Base-by-base conservation (phyloP, 2,797 vertebrate genomes). In the Sebastes taczanowskii region DNA sequence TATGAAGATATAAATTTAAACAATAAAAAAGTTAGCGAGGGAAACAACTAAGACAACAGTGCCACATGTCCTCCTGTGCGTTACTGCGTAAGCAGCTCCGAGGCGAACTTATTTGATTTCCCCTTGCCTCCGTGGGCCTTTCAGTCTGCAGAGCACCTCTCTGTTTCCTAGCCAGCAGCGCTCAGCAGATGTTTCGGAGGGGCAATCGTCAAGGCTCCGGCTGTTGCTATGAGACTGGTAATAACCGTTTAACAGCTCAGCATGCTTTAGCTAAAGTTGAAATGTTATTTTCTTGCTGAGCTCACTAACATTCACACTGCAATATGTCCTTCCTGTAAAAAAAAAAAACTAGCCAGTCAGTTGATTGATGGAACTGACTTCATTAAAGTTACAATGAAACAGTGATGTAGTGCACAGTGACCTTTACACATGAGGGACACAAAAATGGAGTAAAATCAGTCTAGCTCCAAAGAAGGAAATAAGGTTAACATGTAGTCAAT, bases 111-210 rank as follows among this genome's bases (percentile, higher is more conserved):
- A 29, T 80, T 78, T 84, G 81, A 73, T 78, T 76, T 52, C 6
- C 52, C 4, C 2, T 30, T 52, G 49, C 27, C 64, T 67, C 67
- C 10, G n/a, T 22, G 46, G 67, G 77, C 74, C 70, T 59, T 30
- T 53, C 38, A 55, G 62, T 70, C 53, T 38, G 46, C 74, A 46
- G 71, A 83, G 58, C 63, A 34, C 34, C 46, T 62, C 60, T 78
- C 59, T 63, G 7, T 7, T 20, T 77, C 60, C 11, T 68, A 10
- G 81, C 83, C 85, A 22, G 52, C 78, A 68, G 83, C 34, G 3
- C 55, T 68, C 75, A 81, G 75, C 87, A 89, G 87, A 89, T 89
- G 81, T 85, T 81, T 82, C 29, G 1, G 25, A 52, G 60, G 60
- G 76, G 75, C 61, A 6, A 69, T 72, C 67, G 71, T 85, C 65